Conservation (phyloP, 2,888 invertebrate species). For the Apantesis nais region DNA sequence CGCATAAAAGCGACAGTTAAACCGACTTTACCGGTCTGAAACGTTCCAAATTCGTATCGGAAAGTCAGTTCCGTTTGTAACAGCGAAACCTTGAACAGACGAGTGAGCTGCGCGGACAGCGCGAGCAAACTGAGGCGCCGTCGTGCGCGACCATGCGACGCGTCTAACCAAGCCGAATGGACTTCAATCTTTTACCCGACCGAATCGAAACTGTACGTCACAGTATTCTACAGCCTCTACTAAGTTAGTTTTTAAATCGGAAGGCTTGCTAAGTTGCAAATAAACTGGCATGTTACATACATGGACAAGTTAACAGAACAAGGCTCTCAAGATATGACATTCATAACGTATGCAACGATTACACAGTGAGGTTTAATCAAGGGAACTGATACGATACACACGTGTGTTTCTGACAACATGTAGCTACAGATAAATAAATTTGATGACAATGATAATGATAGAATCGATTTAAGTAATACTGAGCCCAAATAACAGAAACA, state of each 20-base stretch:
- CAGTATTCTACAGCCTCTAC: constrained; percentile 44
- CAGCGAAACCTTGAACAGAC: constrained; percentile 60
- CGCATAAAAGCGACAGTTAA: constrained; percentile 76
- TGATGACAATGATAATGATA: constrained; percentile 38
- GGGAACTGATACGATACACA: constrained; percentile 54
- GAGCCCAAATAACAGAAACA: constrained; percentile 31
- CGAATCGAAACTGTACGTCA: constrained; percentile 62
- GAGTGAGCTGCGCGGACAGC: constrained; percentile 82
- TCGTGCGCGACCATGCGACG: constrained; percentile 71
- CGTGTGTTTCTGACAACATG: constrained; percentile 42
- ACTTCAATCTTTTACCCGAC: constrained; percentile 82
- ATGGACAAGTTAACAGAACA: constrained; percentile 75
- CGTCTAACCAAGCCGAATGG: constrained; percentile 70
- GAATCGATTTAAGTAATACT: constrained; percentile 37
- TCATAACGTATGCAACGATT: constrained; percentile 68
- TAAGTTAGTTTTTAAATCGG: constrained; percentile 61
- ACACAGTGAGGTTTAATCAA: constrained; percentile 59
- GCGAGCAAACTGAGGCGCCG: constrained; percentile 79
- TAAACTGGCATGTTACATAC: constrained; percentile 74
- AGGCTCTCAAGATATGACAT: constrained; percentile 76
- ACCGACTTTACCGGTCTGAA: constrained; percentile 79
- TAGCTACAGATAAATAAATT: constrained; percentile 52
- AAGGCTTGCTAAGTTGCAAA: constrained; percentile 73
- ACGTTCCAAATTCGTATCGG: constrained; percentile 77
- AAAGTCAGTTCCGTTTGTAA: constrained; percentile 56